Percentiles rank a stretch among this genome's conserved stretches.
Conservation (phyloP, 2,797 vertebrate species). For the Falco novaeseelandiae region DNA sequence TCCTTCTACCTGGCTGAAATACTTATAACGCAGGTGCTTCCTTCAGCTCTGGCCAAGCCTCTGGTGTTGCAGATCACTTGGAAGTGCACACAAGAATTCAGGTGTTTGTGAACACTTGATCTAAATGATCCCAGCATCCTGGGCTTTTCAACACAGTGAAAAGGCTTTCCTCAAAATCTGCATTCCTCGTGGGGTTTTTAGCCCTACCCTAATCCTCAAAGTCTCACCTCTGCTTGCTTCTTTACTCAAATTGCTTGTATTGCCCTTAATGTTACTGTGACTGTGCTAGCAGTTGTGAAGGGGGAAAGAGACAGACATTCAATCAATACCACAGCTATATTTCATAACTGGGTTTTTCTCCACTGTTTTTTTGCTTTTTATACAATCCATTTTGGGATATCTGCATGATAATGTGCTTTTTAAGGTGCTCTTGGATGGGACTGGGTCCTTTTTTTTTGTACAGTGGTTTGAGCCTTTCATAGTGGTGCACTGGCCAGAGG, state of each 20-base stretch:
- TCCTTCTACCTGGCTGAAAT: not conserved
- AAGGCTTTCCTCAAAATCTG: not conserved
- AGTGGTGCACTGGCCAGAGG: not conserved
- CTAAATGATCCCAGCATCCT: not conserved
- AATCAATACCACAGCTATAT: not conserved
- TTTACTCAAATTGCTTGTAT: not conserved
- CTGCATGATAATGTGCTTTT: conserved; percentile 53
- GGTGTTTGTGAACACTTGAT: not conserved
- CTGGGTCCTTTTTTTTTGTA: conserved; percentile 27
- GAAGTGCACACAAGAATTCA: not conserved
- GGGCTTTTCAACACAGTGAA: not conserved
- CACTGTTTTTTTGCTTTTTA: conserved; percentile 41
- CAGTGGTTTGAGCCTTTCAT: conserved; percentile 44
- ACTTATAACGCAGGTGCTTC: not conserved
- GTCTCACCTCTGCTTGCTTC: not conserved
- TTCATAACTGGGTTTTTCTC: conserved; percentile 30
- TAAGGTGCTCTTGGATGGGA: conserved; percentile 44
- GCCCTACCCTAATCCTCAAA: not conserved
- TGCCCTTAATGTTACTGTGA: not conserved
- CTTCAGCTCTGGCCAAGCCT: not conserved
- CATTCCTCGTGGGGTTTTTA: not conserved
- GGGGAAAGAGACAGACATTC: not conserved
- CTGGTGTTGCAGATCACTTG: not conserved
- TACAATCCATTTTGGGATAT: conserved; percentile 27
- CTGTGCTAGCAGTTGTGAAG: not conserved